Conservation (phyloP, 1,140 invertebrate species). For the Ostrea denselamellosa region DNA sequence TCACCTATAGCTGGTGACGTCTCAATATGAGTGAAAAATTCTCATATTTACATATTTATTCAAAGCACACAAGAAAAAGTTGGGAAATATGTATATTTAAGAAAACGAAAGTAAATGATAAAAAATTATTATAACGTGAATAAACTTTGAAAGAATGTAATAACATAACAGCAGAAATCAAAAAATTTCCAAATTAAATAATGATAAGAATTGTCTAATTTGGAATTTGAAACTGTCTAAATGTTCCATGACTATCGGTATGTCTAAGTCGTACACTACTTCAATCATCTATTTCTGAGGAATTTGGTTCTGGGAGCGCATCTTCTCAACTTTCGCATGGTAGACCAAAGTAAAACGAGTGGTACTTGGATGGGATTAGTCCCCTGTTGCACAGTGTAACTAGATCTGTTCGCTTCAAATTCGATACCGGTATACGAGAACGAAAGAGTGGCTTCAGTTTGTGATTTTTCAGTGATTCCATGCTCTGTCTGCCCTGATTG, state of each 20-base stretch:
- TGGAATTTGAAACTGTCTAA: not conserved
- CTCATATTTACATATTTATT: not conserved
- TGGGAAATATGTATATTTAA: too few relatives aligned
- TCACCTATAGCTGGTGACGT: too few relatives aligned
- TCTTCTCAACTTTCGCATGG: not conserved
- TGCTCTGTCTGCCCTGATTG: not conserved
- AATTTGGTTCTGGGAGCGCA: not conserved
- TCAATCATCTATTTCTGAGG: not conserved
- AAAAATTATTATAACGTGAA: not conserved
- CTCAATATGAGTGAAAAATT: too few relatives aligned
- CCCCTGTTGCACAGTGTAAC: constrained; percentile 11
- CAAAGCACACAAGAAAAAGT: not conserved
- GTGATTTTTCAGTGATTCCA: not conserved
- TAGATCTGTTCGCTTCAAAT: not conserved
- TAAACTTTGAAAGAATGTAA: not conserved
- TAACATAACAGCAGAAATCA: not conserved
- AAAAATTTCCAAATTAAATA: not conserved
- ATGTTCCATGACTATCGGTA: not conserved
- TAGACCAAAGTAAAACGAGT: constrained; percentile 3
- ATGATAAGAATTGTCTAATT: not conserved
- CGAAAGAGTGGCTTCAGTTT: not conserved
- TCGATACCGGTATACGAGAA: not conserved
- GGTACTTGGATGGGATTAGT: not conserved
- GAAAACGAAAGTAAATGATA: not conserved
- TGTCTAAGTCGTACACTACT: not conserved